Conservation (phyloP, 2,113 vertebrate genomes). For the Leptosomus discolor region DNA sequence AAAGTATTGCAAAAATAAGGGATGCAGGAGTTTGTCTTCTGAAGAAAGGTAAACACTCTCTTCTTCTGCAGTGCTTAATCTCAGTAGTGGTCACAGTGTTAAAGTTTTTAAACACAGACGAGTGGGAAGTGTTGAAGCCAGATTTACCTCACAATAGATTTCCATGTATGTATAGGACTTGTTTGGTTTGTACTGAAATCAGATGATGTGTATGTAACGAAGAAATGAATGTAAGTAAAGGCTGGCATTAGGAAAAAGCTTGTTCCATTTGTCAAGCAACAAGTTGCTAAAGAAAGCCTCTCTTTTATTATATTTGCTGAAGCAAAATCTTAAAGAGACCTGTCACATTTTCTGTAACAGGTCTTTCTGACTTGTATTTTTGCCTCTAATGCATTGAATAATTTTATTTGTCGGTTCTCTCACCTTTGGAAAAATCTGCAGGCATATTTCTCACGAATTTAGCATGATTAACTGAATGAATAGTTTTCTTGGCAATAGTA, state of each 20-base stretch:
- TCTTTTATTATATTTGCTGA: background rate
- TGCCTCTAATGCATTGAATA: background rate
- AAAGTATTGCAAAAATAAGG: background rate
- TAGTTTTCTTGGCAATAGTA: background rate
- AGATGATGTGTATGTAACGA: background rate
- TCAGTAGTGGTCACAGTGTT: constrained; percentile 28
- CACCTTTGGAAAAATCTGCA: background rate
- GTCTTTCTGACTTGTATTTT: constrained; percentile 13
- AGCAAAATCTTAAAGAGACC: background rate
- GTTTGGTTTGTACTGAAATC: background rate
- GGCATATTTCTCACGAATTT: background rate
- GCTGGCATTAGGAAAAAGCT: background rate
- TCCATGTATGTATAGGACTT: background rate
- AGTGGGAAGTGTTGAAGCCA: background rate
- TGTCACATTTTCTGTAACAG: background rate
- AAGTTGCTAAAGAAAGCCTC: constrained; percentile 26
- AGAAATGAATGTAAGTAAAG: background rate
- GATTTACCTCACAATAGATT: background rate
- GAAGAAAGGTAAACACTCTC: background rate
- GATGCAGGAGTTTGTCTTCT: background rate
- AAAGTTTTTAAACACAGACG: background rate
- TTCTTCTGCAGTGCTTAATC: background rate
- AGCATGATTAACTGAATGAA: background rate
- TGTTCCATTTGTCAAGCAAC: background rate
- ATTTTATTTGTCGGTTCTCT: background rate